Conservation (phyloP, 2,113 vertebrate genomes). For the Sigmodon hispidus region DNA sequence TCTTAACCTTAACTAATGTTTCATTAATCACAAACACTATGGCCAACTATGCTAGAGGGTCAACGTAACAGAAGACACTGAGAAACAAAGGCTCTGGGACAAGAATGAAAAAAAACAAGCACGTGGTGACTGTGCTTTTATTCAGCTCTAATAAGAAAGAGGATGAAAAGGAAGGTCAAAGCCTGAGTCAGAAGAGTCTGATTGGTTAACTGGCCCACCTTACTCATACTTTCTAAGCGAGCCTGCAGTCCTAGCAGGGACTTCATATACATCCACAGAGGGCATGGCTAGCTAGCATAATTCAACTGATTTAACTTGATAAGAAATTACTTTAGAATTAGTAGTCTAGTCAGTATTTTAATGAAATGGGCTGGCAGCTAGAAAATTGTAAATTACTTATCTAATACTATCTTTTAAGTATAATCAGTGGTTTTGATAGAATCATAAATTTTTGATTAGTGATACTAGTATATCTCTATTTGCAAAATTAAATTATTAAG, state of each 20-base stretch:
- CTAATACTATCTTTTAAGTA: conserved; percentile 44
- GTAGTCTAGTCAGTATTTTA: conserved; percentile 55
- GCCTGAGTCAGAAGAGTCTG: not conserved
- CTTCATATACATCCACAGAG: not conserved
- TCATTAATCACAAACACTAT: conserved; percentile 26
- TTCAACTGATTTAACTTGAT: conserved; percentile 53
- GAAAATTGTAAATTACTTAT: conserved; percentile 62
- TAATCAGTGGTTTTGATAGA: conserved; percentile 65
- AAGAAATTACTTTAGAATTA: conserved; percentile 57
- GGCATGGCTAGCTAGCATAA: conserved; percentile 1
- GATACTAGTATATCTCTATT: conserved; percentile 37
- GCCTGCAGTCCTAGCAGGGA: not conserved
- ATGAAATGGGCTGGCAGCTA: conserved; percentile 58
- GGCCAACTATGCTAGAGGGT: not conserved
- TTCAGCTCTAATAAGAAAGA: not conserved
- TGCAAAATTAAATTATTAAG: conserved; percentile 53
- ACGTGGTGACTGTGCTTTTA: not conserved
- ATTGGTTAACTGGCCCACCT: not conserved
- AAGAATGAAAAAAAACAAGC: not conserved
- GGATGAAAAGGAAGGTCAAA: not conserved
- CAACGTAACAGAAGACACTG: not conserved
- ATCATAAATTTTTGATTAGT: conserved; percentile 58
- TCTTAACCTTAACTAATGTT: not conserved
- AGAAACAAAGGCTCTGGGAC: not conserved
- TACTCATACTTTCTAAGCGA: not conserved